Percentiles rank a stretch among this genome's conserved stretches.
phyloP scores from a whole-genome alignment of 2,888 invertebrate genomes.

The Nomada lathburiana region DNA sequence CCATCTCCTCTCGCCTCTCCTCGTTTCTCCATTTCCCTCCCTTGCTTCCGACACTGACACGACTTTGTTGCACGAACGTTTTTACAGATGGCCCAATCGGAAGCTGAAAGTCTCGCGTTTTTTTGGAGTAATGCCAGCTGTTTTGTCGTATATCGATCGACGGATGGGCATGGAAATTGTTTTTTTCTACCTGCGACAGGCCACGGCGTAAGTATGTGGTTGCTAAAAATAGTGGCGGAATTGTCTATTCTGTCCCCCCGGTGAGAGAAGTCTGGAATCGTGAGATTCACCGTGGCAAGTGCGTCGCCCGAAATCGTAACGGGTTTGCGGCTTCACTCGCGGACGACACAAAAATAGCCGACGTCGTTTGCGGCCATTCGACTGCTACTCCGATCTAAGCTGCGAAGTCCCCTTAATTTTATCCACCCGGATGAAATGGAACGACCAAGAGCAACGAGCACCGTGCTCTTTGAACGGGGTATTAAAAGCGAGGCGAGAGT shows the following conservation, averaged over 20 bases:
- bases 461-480: conserved; percentile 38
- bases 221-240: conserved; percentile 3
- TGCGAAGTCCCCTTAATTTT: conserved; percentile 67
- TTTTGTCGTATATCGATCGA: conserved; percentile 50
- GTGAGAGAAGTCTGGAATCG: background rate
- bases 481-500: conserved; percentile 13
- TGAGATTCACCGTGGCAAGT: conserved; percentile 61
- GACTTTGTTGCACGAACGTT: conserved; percentile 22
- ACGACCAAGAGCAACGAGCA: conserved; percentile 21
- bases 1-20: too few species aligned
- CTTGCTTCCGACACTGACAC: background rate
- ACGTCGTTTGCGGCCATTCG: conserved; percentile 70
- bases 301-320: conserved; percentile 60
- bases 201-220: background rate
- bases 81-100: conserved; percentile 29
- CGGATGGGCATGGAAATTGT: background rate
- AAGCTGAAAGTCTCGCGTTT: conserved; percentile 15
- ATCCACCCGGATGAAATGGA: conserved; percentile 57
- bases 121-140: conserved; percentile 6
- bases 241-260: background rate
- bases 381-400: conserved; percentile 71
- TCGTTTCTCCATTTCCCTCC: background rate
- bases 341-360: conserved; percentile 73
- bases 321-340: conserved; percentile 67
- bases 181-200: background rate